A percentile compares a stretch with the other conserved stretches of the same genome.
Evolutionary conservation across 1,140 invertebrate species (phyloP).

Genomic region (Phymastichus coffea): DNA sequence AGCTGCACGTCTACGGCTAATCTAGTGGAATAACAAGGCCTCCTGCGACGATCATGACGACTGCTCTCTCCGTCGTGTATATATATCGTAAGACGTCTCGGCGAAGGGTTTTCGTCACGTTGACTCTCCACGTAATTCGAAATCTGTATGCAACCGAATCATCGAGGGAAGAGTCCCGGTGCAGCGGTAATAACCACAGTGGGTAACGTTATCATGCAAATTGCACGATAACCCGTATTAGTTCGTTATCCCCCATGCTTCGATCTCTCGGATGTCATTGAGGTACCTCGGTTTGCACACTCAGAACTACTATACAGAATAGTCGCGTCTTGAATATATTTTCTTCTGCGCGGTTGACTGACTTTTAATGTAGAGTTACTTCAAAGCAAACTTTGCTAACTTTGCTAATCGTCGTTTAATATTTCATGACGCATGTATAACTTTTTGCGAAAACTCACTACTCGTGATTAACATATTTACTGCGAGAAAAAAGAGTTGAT

Average conservation of each 20-base stretch:
- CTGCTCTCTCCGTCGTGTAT: no score
- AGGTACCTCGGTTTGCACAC: no score
- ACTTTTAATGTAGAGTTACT: no score
- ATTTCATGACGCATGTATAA: no score
- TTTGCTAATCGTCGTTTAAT: no score
- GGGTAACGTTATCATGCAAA: constrained; percentile 54
- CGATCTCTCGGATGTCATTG: constrained; percentile 49
- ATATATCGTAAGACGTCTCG: constrained; percentile 34
- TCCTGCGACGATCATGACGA: not conserved
- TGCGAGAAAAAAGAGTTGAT: no score
- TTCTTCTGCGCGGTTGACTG: no score
- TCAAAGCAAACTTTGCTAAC: no score
- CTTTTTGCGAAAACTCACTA: no score
- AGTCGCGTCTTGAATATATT: no score
- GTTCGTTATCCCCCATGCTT: constrained; percentile 53
- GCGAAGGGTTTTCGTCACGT: constrained; percentile 27
- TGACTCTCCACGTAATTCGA: constrained; percentile 51
- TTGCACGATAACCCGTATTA: constrained; percentile 54
- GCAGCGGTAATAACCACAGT: constrained; percentile 42
- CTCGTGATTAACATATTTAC: no score
- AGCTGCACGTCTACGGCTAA: not conserved
- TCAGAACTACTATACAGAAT: no score
- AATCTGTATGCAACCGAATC: constrained; percentile 55
- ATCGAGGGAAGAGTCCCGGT: constrained; percentile 37
- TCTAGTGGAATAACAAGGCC: constrained; percentile 1